Evolutionary conservation across 2,797 vertebrate genomes (phyloP).

Genomic region (Coreius guichenoti): DNA sequence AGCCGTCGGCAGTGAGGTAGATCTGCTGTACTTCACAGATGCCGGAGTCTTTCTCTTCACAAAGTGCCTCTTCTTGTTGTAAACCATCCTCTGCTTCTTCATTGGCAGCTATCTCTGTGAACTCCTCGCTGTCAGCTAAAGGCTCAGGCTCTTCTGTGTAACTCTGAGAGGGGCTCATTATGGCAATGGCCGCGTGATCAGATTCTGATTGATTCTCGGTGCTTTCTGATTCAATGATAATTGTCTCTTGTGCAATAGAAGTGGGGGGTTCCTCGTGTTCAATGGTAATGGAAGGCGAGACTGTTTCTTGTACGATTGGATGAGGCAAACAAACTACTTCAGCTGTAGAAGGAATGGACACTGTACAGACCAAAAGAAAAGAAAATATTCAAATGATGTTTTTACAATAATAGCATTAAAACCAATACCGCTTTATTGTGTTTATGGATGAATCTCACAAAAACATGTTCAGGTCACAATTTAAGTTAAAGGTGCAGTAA

Average conservation of each 20-base stretch:
- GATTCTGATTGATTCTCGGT: conserved; percentile 51
- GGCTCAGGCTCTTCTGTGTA: conserved; percentile 36
- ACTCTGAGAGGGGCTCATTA: conserved; percentile 53
- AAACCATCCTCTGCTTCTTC: conserved; percentile 38
- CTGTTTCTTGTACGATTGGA: conserved; percentile 38
- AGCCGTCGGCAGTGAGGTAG: conserved; percentile 57
- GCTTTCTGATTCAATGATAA: conserved; percentile 47
- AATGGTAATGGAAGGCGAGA: conserved; percentile 9
- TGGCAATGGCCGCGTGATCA: conserved; percentile 45
- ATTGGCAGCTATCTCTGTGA: not conserved
- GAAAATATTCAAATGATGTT: not conserved
- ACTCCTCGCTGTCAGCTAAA: conserved; percentile 29
- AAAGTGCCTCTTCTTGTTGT: conserved; percentile 54
- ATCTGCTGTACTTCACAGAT: conserved; percentile 53
- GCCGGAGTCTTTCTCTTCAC: conserved; percentile 53
- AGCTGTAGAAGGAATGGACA: conserved; percentile 31
- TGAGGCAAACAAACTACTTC: conserved; percentile 47
- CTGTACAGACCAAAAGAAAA: conserved; percentile 16
- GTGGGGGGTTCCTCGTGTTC: conserved; percentile 46
- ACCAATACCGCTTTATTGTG: not conserved
- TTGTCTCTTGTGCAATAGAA: conserved; percentile 54
- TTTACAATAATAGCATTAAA: not conserved
- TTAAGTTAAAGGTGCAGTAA: not conserved
- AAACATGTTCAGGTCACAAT: not conserved
- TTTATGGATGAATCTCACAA: not conserved